Evolutionary conservation across 2,888 invertebrate species (phyloP), one percentile per base, ranked within the genome.

Genomic region (Iselma pallidipennis): DNA sequence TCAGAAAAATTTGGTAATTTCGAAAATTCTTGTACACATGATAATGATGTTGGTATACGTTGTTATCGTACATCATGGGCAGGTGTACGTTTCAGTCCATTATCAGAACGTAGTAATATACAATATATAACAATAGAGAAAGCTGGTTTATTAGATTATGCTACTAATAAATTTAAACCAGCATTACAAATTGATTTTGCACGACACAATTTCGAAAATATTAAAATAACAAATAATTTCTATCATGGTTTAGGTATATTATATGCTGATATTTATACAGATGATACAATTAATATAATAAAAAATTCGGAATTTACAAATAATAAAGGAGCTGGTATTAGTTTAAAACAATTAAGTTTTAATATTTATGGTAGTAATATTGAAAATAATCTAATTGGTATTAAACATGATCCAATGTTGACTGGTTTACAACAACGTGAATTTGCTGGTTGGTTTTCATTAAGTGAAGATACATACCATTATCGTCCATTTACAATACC

Each of bases 21-120:
- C 78, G 94, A 96, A 81, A 91, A 94, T 80, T 92, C 94, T 1
- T 96, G 96, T 76, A 87, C 86, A 0, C 95, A 95, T 74, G 91
- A 92, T 26, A 89, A 91, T 76, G 95, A 95, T 76, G 95, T 96
- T 10, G 95, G 95, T 0, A 86, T 96, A 33, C 85, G 92, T 66
- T 96, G 96, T 76, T 93, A 94, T 69, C 92, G 92, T 72, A 92
- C 93, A 0, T 93, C 94, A 31, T 98, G 98, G 98, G 95, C 96
- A 0, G 98, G 98, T 0, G 83, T 98, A 0, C 85, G 97, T 69
- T 90, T 97, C 70, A 94, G 96, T 42, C 92, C 95, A 57, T 84
- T 95, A 56, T 91, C 97, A 0, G 93, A 94, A 77, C 85, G 94
- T 71, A 90, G 93, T 19, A 92, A 94, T 76, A 84, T 98, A 65